phyloP scores from a whole-genome alignment of 2,888 invertebrate genomes.

The Teleogryllus oceanicus region DNA sequence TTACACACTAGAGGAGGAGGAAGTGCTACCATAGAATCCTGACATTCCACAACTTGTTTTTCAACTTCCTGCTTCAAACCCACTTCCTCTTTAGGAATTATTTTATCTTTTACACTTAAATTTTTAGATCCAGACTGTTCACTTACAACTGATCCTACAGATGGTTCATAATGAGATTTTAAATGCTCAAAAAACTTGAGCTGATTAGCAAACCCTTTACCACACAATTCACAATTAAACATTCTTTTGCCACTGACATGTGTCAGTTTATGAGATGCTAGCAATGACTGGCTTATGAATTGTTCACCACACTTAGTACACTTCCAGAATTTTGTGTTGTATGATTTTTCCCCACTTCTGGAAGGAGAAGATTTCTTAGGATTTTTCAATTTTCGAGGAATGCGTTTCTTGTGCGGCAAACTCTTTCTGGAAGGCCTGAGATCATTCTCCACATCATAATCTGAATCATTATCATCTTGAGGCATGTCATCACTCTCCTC shows the following conservation, averaged over 20 bases:
- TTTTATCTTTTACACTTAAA: constrained; percentile 24
- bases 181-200: constrained; percentile 81
- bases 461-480: constrained; percentile 47
- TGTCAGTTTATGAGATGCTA: constrained; percentile 40
- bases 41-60: constrained; percentile 24
- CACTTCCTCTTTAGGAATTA: constrained; percentile 26
- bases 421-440: constrained; percentile 54
- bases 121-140: not conserved
- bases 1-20: constrained; percentile 46
- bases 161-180: constrained; percentile 71
- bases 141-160: not conserved
- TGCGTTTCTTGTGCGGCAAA: constrained; percentile 81
- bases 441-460: constrained; percentile 50
- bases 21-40: constrained; percentile 24
- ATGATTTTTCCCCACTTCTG: constrained; percentile 39
- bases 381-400: constrained; percentile 69
- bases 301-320: constrained; percentile 52
- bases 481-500: constrained; percentile 38
- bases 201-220: constrained; percentile 70
- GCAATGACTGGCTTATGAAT: constrained; percentile 47
- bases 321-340: constrained; percentile 44
- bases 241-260: constrained; percentile 42
- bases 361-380: constrained; percentile 39
- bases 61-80: constrained; percentile 31
- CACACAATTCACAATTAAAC: constrained; percentile 75